Evolutionary conservation across 2,113 vertebrate genomes (phyloP), one percentile per base, ranked within the genome.

Genomic region (Pollimyrus isidori): DNA sequence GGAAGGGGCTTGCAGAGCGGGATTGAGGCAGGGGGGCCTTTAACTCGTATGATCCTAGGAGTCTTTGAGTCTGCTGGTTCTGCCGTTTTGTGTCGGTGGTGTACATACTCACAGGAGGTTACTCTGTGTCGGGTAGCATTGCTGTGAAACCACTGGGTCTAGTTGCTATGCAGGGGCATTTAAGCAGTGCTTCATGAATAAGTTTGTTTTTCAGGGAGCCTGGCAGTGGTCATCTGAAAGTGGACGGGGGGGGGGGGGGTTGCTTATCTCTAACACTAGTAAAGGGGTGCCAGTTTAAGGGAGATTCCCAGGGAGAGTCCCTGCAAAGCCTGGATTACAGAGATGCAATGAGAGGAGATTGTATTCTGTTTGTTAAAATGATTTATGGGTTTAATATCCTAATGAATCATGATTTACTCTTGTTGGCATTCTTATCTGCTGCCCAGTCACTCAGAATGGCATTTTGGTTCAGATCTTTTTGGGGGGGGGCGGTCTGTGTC

Each of bases 1-100:
- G 93, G 93, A 94, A 93, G 94, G 84, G 93, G 92, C 26, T 69
- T 82, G 1, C 35, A 15, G 48, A 10, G 45, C 5, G 19, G 35
- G 42, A 82, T 23, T 15, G 52, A 87, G 30, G 62, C 7, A 4
- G 62, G 62, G 58, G n/a, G 62, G n/a, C n/a, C n/a, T 69, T 26
- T 26, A 30, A 13, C 10, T 11, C 62, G 1, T 30, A 26, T 26
- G 58, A 65, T 65, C 58, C n/a, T 26, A 26, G 56, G 56, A 62
- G 23, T 65, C 19, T 26, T 1, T 10, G 23, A 26, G 58, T 3
- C 58, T 65, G 58, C 62, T 26, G 7, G 9, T 9, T n/a, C 62
- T 26, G 62, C 62, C n/a, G n/a, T n/a, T n/a, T 4, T 30, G 62
- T 69, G n/a, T 13, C n/a, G 10, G 62, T 4, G 13, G n/a, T 69